phyloP scores from a whole-genome alignment of 1,140 invertebrate species.

The Drosophila obscura region DNA sequence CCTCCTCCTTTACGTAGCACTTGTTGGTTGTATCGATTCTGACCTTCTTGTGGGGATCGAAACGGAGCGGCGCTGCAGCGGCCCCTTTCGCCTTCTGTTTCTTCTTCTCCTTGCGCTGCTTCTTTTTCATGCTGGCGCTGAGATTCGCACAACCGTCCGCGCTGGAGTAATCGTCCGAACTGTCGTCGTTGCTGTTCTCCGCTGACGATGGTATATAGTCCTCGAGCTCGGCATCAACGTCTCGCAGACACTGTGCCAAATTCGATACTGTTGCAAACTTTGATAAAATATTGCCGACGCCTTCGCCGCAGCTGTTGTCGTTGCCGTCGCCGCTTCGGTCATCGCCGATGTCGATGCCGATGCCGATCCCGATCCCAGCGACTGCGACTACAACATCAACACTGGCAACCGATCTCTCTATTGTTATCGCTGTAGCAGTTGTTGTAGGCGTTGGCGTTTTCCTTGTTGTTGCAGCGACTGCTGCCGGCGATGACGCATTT shows the following conservation, averaged over 20 bases:
- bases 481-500: slow-evolving; percentile 60
- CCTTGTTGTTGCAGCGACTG: slow-evolving; percentile 35
- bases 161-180: slow-evolving; percentile 73
- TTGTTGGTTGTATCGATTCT: slow-evolving; percentile 82
- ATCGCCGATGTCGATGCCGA: slow-evolving; percentile 1
- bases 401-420: slow-evolving; percentile 30
- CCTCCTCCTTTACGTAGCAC: slow-evolving; percentile 85
- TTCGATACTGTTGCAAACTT: slow-evolving; percentile 84
- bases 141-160: slow-evolving; percentile 61
- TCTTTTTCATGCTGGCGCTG: slow-evolving; percentile 81
- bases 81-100: slow-evolving; percentile 70
- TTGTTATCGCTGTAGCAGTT: slow-evolving; percentile 12
- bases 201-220: slow-evolving; percentile 82
- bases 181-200: slow-evolving; percentile 63
- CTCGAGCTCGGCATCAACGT: slow-evolving; percentile 83
- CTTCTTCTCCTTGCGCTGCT: slow-evolving; percentile 78
- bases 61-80: slow-evolving; percentile 41
- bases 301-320: slow-evolving; percentile 71
- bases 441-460: slow-evolving; percentile 31
- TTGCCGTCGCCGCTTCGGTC: slow-evolving; percentile 7
- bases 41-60: slow-evolving; percentile 83
- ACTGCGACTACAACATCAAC: slow-evolving; percentile 21
- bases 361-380: not conserved
- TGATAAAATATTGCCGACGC: slow-evolving; percentile 82
- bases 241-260: slow-evolving; percentile 83